A percentile compares a stretch with the other conserved stretches of the same genome.
phyloP scores from a whole-genome alignment of 37 sponge, comb jelly and placozoan species.

The Mnemiopsis leidyi region DNA sequence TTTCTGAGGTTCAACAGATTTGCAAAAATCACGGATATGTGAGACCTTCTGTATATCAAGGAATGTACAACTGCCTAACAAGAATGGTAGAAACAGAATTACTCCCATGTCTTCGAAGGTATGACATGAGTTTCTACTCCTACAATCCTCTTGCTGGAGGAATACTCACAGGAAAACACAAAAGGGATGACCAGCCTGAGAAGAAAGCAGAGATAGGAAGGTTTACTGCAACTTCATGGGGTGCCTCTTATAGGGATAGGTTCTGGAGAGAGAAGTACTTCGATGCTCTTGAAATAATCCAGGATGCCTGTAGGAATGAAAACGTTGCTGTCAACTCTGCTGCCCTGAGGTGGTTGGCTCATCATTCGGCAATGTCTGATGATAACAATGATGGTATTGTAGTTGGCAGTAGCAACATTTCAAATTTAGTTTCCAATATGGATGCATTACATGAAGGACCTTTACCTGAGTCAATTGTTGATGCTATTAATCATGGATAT shows the following conservation, averaged over 20 bases:
- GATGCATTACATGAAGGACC: slow-evolving; percentile 20
- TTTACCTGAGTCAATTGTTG: slow-evolving; percentile 70
- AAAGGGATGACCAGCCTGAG: not conserved
- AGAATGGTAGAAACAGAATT: slow-evolving; percentile 79
- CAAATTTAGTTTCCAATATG: not conserved
- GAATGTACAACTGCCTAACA: slow-evolving; percentile 93
- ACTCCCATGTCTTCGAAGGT: slow-evolving; percentile 81
- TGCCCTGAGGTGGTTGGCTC: not conserved
- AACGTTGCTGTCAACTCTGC: not conserved
- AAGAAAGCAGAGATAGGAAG: not conserved
- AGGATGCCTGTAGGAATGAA: not conserved
- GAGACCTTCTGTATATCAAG: slow-evolving; percentile 89
- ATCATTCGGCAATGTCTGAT: not conserved
- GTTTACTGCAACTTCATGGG: not conserved
- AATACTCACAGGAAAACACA: slow-evolving; percentile 78
- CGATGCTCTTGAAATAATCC: slow-evolving; percentile 26
- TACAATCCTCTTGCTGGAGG: slow-evolving; percentile 95
- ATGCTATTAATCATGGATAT: slow-evolving; percentile 85
- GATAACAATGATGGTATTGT: not conserved
- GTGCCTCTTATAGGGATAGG: not conserved
- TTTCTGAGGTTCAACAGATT: slow-evolving; percentile 75
- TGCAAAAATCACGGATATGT: slow-evolving; percentile 86
- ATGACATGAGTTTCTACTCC: slow-evolving; percentile 86
- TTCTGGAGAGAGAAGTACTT: slow-evolving; percentile 14
- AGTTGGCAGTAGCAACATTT: not conserved